Evolutionary conservation across 2,797 vertebrate species (phyloP).

Genomic region (Hippopotamyrus pictus): DNA sequence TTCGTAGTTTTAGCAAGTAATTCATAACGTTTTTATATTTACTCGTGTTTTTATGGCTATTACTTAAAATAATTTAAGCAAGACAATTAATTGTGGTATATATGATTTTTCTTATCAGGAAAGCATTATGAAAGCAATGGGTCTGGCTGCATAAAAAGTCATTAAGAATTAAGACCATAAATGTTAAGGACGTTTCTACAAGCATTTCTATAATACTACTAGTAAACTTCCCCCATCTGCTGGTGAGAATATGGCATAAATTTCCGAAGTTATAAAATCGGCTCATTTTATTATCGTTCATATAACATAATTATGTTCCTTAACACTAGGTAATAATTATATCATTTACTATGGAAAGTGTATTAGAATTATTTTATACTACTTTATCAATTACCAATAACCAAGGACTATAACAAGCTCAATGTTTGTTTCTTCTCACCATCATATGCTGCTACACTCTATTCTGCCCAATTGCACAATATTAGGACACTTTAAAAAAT

Average conservation of each 20-base stretch:
- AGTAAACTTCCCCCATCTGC: neutral
- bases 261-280: neutral
- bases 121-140: neutral
- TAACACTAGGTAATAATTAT: neutral
- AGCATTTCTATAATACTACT: neutral
- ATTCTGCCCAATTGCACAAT: too few relatives aligned
- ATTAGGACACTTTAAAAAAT: too few relatives aligned
- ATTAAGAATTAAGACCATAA: neutral
- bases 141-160: neutral
- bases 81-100: neutral
- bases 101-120: neutral
- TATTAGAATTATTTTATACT: neutral
- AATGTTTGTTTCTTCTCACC: too few relatives aligned
- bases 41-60: neutral
- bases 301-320: neutral
- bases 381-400: neutral
- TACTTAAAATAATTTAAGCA: neutral
- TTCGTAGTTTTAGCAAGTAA: neutral
- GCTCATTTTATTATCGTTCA: neutral
- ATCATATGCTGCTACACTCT: too few relatives aligned
- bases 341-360: neutral
- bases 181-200: neutral
- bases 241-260: neutral
- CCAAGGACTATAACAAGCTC: too few relatives aligned
- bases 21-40: neutral